phyloP scores from a whole-genome alignment of 2,113 vertebrate species.

The Circaetus cinerascens region DNA sequence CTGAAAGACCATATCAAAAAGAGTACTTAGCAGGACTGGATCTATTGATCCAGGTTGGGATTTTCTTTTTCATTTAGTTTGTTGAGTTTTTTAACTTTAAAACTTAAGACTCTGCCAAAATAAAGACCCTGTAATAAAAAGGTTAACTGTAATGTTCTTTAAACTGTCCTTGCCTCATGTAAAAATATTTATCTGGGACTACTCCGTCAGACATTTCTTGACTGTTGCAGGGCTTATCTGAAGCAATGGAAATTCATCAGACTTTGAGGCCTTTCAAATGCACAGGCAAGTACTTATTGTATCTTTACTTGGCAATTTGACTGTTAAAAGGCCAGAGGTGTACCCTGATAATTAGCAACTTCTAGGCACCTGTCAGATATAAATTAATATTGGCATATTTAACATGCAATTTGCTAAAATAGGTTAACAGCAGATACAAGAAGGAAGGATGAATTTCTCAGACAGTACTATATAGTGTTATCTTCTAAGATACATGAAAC shows the following conservation, averaged over 20 bases:
- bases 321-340: not conserved
- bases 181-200: not conserved
- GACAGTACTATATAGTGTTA: not conserved
- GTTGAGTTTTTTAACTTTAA: not conserved
- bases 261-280: not conserved
- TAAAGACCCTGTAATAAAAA: not conserved
- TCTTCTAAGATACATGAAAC: not conserved
- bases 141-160: not conserved
- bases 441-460: not conserved
- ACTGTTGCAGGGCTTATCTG: not conserved
- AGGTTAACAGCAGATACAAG: not conserved
- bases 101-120: not conserved
- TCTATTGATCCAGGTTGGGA: not conserved
- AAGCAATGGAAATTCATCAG: not conserved
- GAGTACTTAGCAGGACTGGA: not conserved
- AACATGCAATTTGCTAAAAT: fast-evolving
- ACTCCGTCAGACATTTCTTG: not conserved
- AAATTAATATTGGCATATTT: not conserved
- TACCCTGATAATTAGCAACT: not conserved
- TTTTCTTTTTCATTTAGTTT: not conserved
- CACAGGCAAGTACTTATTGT: not conserved
- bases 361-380: not conserved
- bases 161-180: not conserved
- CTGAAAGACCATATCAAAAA: not conserved
- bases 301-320: not conserved